These are phyloP conservation scores for Epistrophe eligans DNA, from an alignment of 2,888 invertebrate genomes.

Conservation along the genomic window DNA sequence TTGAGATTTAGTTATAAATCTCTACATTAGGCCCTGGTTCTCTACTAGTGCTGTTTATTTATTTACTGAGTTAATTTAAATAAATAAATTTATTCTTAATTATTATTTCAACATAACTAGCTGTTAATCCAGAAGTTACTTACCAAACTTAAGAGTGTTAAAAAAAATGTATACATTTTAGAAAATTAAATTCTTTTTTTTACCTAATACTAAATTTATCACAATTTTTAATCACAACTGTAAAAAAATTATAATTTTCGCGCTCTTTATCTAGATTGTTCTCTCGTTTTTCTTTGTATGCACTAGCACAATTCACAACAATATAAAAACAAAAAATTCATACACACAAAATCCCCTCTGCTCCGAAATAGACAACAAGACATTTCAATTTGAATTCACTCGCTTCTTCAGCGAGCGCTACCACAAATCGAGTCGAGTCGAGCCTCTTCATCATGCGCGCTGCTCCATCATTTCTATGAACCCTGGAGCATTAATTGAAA, in stretches of 20 bases:
- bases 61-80: no score
- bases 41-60: no score
- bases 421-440: constrained; percentile 45
- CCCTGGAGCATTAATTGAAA: constrained; percentile 70
- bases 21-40: no score
- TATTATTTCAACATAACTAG: no score
- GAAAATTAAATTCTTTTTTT: background rate
- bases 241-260: constrained; percentile 37
- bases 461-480: constrained; percentile 32
- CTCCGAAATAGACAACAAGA: constrained; percentile 45
- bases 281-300: constrained; percentile 33
- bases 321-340: constrained; percentile 11
- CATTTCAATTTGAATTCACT: constrained; percentile 43
- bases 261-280: constrained; percentile 54
- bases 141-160: no score
- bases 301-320: background rate
- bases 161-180: no score
- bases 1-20: no score
- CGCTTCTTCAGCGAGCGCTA: constrained; percentile 17
- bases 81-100: no score
- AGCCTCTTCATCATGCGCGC: constrained; percentile 53
- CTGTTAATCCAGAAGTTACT: no score
- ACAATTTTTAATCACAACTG: constrained; percentile 48
- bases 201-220: background rate
- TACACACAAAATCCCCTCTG: constrained; percentile 33